Percentiles rank a stretch among this genome's conserved stretches.
phyloP scores from a whole-genome alignment of 1,140 invertebrate species.

The Trachelipus rathkii region DNA sequence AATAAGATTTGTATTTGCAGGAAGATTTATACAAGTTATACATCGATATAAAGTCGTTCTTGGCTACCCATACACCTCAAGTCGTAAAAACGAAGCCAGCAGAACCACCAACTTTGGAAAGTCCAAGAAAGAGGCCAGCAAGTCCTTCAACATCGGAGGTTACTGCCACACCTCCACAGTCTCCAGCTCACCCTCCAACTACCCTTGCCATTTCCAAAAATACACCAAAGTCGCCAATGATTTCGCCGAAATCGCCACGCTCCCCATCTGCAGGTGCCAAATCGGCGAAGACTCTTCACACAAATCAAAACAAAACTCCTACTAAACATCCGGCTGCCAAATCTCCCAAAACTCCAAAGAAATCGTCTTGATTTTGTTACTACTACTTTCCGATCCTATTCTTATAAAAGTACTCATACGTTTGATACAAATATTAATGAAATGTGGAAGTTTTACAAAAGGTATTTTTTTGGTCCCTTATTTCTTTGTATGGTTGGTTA shows the following conservation, averaged over 20 bases:
- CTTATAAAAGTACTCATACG: no score
- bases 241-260: conserved; percentile 25
- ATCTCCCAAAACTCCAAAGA: not conserved
- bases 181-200: conserved; percentile 27
- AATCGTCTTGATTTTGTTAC: no score
- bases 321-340: not conserved
- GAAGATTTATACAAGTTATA: conserved; percentile 5
- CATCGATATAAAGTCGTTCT: conserved; percentile 22
- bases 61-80: conserved; percentile 21
- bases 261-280: conserved; percentile 10
- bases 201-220: conserved; percentile 18
- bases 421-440: no score
- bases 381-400: no score
- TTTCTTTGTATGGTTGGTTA: not conserved
- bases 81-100: not conserved
- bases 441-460: no score
- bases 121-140: conserved; percentile 16
- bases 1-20: not conserved
- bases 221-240: conserved; percentile 13
- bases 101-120: not conserved
- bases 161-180: conserved; percentile 8
- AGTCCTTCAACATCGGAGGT: not conserved
- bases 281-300: not conserved
- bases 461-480: no score
- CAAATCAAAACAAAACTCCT: conserved; percentile 5